A percentile compares a stretch with the other conserved stretches of the same genome.
Conservation (phyloP, 2,888 invertebrate genomes). For the Strigamia crassipes region DNA sequence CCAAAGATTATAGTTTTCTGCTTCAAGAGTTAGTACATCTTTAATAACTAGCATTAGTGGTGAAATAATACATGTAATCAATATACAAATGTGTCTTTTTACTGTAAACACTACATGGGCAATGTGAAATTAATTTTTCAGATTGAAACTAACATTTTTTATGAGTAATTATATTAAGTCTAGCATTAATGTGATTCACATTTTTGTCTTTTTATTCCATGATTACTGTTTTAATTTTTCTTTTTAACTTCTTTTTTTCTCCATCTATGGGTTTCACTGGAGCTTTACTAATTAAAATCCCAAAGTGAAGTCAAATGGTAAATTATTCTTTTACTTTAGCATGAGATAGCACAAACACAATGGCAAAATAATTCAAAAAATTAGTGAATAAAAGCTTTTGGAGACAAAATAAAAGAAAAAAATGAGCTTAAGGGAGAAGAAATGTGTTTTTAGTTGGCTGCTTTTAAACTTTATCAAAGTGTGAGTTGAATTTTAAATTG, state of each 20-base stretch:
- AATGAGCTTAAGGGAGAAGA: background rate
- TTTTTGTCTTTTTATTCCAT: background rate
- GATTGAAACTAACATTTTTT: too few relatives aligned
- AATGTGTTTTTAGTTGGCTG: conserved; percentile 7
- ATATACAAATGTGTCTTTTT: too few relatives aligned
- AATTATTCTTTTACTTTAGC: conserved; percentile 20
- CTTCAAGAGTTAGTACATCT: too few relatives aligned
- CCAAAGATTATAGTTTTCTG: too few relatives aligned
- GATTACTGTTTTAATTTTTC: conserved; percentile 30
- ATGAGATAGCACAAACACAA: conserved; percentile 27
- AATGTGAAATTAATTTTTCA: background rate
- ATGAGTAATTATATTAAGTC: background rate
- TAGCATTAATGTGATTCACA: background rate
- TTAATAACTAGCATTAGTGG: too few relatives aligned
- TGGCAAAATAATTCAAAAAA: conserved; percentile 24
- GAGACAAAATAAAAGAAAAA: background rate
- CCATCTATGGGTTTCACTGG: conserved; percentile 13
- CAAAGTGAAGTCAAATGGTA: conserved; percentile 25
- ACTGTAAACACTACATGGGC: too few relatives aligned
- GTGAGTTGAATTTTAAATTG: conserved; percentile 26
- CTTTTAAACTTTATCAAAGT: conserved; percentile 27
- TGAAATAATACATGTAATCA: too few relatives aligned
- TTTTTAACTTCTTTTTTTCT: background rate
- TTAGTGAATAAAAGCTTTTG: background rate
- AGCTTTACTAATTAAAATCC: conserved; percentile 30